Evolutionary conservation across 2,888 invertebrate species (phyloP).

Genomic region (Oasisia sp.): DNA sequence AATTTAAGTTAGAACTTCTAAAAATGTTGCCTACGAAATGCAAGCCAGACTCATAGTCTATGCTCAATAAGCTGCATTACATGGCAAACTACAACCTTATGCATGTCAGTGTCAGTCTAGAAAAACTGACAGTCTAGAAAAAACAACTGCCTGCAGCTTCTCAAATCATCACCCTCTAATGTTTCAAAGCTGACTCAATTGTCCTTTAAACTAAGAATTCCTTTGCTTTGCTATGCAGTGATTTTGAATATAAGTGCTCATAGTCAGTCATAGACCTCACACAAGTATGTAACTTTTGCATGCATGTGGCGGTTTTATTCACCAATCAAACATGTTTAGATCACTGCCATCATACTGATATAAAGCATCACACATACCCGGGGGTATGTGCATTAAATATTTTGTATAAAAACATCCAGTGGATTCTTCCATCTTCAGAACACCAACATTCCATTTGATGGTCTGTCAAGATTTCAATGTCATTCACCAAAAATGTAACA

Average conservation of each 20-base stretch:
- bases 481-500: not conserved
- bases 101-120: not conserved
- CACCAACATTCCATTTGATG: not conserved
- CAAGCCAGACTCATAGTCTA: not conserved
- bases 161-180: constrained; percentile 1
- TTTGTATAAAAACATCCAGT: not conserved
- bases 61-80: not conserved
- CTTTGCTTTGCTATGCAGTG: not conserved
- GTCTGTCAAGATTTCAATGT: not conserved
- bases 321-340: not conserved
- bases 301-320: not conserved
- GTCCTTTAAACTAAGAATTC: not conserved
- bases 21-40: not conserved
- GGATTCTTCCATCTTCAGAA: not conserved
- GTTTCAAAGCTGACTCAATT: constrained; percentile 10
- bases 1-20: not conserved
- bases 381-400: not conserved
- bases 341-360: not conserved
- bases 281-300: not conserved
- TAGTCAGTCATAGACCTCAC: not conserved
- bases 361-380: too few relatives aligned
- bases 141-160: not conserved
- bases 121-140: not conserved
- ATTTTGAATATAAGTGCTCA: not conserved
- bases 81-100: not conserved